These are phyloP conservation scores for Scartelaos histophorus DNA, from an alignment of 2,113 vertebrate species.

Conservation along the genomic window DNA sequence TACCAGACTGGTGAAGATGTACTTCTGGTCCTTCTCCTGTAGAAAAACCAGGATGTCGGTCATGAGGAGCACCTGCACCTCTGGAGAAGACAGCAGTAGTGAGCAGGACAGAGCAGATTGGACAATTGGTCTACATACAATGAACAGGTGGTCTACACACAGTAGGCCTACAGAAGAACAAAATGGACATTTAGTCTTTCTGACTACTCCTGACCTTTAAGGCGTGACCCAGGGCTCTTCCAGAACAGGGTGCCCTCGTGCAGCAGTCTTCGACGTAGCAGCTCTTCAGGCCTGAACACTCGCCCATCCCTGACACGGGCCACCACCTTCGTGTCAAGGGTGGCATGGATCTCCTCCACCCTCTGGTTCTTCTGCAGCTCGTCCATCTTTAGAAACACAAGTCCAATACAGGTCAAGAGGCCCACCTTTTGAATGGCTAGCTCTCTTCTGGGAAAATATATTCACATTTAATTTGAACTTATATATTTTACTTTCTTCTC, in stretches of 20 bases:
- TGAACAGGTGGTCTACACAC: neutral
- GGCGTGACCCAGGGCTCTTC: slow-evolving; percentile 83
- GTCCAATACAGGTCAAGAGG: no score
- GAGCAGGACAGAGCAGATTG: neutral
- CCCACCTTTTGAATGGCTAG: no score
- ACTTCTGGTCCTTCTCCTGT: slow-evolving; percentile 94
- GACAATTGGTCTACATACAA: neutral
- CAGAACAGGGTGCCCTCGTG: slow-evolving; percentile 87
- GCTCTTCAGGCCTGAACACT: slow-evolving; percentile 82
- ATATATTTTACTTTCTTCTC: no score
- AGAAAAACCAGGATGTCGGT: slow-evolving; percentile 90
- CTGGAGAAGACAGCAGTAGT: slow-evolving; percentile 64
- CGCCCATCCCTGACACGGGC: slow-evolving; percentile 74
- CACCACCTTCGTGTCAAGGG: slow-evolving; percentile 79
- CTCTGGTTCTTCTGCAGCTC: slow-evolving; percentile 82
- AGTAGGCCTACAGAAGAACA: no score
- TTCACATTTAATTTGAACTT: no score
- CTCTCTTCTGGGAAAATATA: no score
- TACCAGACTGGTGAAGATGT: slow-evolving; percentile 87
- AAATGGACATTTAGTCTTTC: neutral
- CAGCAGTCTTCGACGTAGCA: slow-evolving; percentile 83
- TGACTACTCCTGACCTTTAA: slow-evolving; percentile 77
- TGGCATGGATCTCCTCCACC: slow-evolving; percentile 85
- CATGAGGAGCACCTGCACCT: slow-evolving; percentile 88
- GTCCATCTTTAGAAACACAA: slow-evolving; percentile 72